Conservation (phyloP, 2,888 invertebrate genomes). For the Gasteruption jaculator region DNA sequence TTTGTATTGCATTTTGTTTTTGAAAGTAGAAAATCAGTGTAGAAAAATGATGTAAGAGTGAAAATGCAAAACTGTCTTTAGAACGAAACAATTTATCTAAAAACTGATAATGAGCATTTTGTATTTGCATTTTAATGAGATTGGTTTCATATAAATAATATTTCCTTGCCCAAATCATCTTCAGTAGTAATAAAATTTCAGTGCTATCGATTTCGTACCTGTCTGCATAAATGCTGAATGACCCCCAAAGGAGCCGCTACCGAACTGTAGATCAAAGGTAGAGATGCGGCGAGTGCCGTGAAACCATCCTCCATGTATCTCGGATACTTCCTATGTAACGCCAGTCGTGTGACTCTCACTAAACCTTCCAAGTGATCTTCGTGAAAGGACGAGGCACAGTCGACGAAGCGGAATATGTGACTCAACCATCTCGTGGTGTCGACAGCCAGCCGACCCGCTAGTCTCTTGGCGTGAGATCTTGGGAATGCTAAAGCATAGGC, state of each 20-base stretch:
- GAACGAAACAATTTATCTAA: not conserved
- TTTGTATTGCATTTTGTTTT: too few relatives aligned
- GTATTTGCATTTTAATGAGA: too few relatives aligned
- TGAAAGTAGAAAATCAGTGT: too few relatives aligned
- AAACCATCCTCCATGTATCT: constrained; percentile 78
- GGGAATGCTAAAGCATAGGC: constrained; percentile 84
- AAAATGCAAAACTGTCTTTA: not conserved
- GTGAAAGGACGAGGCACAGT: constrained; percentile 81
- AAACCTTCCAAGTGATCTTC: constrained; percentile 85
- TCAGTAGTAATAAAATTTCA: not conserved
- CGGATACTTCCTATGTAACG: constrained; percentile 76
- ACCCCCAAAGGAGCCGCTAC: constrained; percentile 74
- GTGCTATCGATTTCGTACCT: constrained; percentile 44
- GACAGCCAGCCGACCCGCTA: constrained; percentile 76
- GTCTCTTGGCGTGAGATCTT: constrained; percentile 70
- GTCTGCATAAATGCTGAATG: constrained; percentile 76
- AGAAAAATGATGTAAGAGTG: too few relatives aligned
- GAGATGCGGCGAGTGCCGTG: constrained; percentile 68
- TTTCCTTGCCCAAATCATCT: not conserved
- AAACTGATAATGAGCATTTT: not conserved
- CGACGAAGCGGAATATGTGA: constrained; percentile 73
- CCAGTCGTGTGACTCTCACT: constrained; percentile 74
- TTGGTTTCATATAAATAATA: not conserved
- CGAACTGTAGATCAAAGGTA: constrained; percentile 84
- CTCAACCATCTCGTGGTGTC: constrained; percentile 87